phyloP scores from a whole-genome alignment of 2,797 vertebrate species.

The Arctocebus calabarensis region DNA sequence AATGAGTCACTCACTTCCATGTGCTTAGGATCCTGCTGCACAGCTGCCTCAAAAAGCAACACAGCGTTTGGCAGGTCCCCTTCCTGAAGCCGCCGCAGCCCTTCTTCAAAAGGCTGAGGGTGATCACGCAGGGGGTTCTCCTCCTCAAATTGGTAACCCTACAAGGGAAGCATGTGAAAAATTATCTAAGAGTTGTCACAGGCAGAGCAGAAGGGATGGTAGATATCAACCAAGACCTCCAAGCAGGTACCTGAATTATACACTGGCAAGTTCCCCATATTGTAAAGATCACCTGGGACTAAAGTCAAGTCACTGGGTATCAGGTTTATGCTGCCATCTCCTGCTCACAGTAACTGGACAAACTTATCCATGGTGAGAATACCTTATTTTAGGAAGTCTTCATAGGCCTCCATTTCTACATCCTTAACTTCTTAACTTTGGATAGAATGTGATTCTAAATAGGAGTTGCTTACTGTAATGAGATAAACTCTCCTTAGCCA shows the following conservation, averaged over 20 bases:
- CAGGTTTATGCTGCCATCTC: background rate
- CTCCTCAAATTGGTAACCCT: constrained; percentile 98
- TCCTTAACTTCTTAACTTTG: background rate
- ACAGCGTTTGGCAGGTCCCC: constrained; percentile 98
- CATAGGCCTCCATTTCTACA: background rate
- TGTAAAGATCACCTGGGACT: background rate
- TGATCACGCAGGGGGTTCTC: constrained; percentile 97
- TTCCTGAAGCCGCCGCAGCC: constrained; percentile 93
- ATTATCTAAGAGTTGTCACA: accelerated
- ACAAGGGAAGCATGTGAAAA: background rate
- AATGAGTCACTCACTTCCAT: constrained; percentile 92
- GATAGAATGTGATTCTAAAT: background rate
- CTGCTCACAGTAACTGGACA: background rate
- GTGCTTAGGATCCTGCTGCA: constrained; percentile 95
- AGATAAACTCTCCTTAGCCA: background rate
- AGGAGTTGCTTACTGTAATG: background rate
- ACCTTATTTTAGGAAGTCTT: constrained; percentile 10
- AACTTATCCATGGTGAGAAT: background rate
- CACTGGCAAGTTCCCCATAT: background rate
- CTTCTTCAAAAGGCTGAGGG: constrained; percentile 95
- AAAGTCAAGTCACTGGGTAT: background rate
- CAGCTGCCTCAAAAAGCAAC: constrained; percentile 97
- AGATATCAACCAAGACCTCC: background rate
- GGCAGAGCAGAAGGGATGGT: background rate
- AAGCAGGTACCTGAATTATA: background rate